These are phyloP conservation scores for Calcarius lapponicus DNA, from an alignment of 2,797 vertebrate species.

Conservation along the genomic window DNA sequence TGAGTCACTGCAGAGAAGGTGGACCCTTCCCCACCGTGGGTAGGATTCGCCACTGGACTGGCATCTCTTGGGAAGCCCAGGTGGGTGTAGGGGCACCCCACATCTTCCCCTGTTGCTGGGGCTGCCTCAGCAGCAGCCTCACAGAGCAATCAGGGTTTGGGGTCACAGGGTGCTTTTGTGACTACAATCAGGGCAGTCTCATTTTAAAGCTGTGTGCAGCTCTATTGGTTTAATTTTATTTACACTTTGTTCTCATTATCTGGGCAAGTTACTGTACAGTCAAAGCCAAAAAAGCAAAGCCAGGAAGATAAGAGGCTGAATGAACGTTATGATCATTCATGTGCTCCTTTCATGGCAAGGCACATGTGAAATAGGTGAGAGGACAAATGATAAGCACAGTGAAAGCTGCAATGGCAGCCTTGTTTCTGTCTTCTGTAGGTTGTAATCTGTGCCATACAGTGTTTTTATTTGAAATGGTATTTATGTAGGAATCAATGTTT, in stretches of 20 bases:
- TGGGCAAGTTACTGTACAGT: neutral
- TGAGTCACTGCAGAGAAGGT: neutral
- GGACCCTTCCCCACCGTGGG: neutral
- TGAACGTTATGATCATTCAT: slow-evolving; percentile 1
- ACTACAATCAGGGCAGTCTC: neutral
- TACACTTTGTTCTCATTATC: slow-evolving; percentile 32
- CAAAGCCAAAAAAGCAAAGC: neutral
- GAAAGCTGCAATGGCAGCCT: neutral
- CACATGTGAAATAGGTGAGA: slow-evolving; percentile 16
- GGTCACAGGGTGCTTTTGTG: neutral
- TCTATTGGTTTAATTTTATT: slow-evolving; percentile 58
- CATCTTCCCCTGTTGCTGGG: neutral
- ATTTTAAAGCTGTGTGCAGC: neutral
- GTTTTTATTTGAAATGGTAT: neutral
- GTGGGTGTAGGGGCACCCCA: neutral
- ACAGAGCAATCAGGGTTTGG: neutral
- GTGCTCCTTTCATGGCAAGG: neutral
- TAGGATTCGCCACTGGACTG: neutral
- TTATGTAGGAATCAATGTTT: neutral
- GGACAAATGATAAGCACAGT: neutral
- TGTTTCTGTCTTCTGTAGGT: neutral
- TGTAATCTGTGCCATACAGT: neutral
- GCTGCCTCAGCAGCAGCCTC: neutral
- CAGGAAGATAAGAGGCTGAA: slow-evolving; percentile 18
- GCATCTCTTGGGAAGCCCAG: rapidly evolving